Conservation (phyloP, 2,797 vertebrate genomes). For the Danio kyathit region DNA sequence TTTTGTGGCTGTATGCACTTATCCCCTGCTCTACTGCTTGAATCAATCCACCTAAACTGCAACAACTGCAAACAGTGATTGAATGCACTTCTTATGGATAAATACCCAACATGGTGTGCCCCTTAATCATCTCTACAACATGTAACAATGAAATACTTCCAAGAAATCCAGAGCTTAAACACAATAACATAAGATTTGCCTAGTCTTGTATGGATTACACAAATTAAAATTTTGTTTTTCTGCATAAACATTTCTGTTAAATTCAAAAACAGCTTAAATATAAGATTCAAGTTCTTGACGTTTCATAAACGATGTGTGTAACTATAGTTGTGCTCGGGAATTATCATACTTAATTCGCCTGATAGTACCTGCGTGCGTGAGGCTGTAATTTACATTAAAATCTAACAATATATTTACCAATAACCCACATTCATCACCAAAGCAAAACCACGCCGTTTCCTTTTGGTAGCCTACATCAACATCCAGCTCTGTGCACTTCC, state of each 20-base stretch:
- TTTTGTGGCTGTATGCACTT: neutral
- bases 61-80: neutral
- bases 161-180: neutral
- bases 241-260: neutral
- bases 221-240: neutral
- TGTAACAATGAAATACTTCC: neutral
- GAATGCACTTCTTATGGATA: neutral
- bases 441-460: neutral
- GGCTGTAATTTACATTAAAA: neutral
- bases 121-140: neutral
- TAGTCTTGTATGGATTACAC: neutral
- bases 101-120: neutral
- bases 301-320: neutral
- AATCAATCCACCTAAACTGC: slow-evolving; percentile 1
- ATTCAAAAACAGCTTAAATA: neutral
- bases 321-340: neutral
- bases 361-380: neutral
- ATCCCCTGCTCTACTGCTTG: neutral
- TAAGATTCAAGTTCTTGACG: neutral
- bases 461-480: neutral
- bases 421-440: neutral
- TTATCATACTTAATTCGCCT: neutral
- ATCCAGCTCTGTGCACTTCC: no score
- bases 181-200: neutral
- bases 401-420: neutral